Base-by-base conservation (phyloP, 2,797 vertebrate genomes). In the Mus spretus region DNA sequence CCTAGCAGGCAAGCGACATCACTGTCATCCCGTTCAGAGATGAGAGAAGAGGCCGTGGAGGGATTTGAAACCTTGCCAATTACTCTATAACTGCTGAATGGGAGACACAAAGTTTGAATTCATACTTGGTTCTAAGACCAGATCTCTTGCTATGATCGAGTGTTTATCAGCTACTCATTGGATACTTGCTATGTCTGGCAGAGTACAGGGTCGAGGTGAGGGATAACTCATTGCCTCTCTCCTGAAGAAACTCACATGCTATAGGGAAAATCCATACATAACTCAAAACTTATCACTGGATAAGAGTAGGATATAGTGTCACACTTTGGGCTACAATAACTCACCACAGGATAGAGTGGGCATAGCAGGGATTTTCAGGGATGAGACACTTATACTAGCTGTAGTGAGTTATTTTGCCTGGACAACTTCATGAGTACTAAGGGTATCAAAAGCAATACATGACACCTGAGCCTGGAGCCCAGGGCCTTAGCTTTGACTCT, bases 1-100 rank as follows among this genome's bases (percentile, higher is more conserved):
- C 75, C 63, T 80, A 57, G 57, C 74, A 87, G 79, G 70, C 57
- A 77, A 37, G 57, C 28, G 55, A 75, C 55, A 59, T 92, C 40
- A 9, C 59, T 80, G 65, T 90, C 89, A 77, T 84, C 67, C 80
- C 53, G 13, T 88, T 89, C 82, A 40, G 17, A n/a, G 59, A 47
- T 55, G 63, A 90, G 50, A 50, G 82, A 74, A 83, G 40, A 67
- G 40, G 40, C 37, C 7, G 0, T 4, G 28, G 79, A 77, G 84
- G 59, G 55, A 34, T 61, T 40, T 89, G 26, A 40, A 61, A 59
- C n/a, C 57, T 26, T 47, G 74, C 8, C 70, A 65, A 1, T n/a
- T 90, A 44, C 47, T 88, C 8, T 72, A 0, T 50, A 78, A 50
- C 50, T 77, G 70, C 59, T 28, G 26, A 57, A 44, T 8, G 20